Conservation (phyloP, 2,888 invertebrate species). For the Magallana nippona region DNA sequence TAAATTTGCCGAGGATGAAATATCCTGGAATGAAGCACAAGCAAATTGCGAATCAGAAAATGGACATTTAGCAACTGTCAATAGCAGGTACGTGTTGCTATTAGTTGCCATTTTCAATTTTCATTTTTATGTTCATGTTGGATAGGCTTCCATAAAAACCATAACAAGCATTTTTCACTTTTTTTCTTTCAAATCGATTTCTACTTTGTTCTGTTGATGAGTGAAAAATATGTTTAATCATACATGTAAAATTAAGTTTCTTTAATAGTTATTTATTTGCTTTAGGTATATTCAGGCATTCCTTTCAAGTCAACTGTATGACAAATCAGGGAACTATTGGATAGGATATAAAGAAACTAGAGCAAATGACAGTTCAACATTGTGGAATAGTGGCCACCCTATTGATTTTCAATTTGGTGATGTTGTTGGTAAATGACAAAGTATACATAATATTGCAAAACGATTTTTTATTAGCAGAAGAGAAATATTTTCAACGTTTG, state of each 20-base stretch:
- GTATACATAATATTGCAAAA: too few species aligned
- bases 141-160: too few species aligned
- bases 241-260: neutral
- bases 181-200: too few species aligned
- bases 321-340: slow-evolving; percentile 60
- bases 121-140: neutral
- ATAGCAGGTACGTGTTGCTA: slow-evolving; percentile 55
- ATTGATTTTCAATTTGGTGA: slow-evolving; percentile 43
- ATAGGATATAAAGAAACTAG: slow-evolving; percentile 62
- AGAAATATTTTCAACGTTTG: too few species aligned
- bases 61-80: slow-evolving; percentile 64
- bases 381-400: slow-evolving; percentile 58
- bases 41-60: slow-evolving; percentile 51
- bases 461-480: too few species aligned
- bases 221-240: too few species aligned
- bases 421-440: neutral
- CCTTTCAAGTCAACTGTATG: slow-evolving; percentile 63
- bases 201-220: neutral
- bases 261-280: neutral
- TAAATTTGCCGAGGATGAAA: slow-evolving; percentile 37
- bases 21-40: slow-evolving; percentile 58
- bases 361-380: slow-evolving; percentile 43
- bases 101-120: neutral
- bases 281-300: slow-evolving; percentile 67
- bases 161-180: too few species aligned